Base-by-base conservation (phyloP, 2,797 vertebrate genomes). In the Ctenochaetus hawaiiensis region DNA sequence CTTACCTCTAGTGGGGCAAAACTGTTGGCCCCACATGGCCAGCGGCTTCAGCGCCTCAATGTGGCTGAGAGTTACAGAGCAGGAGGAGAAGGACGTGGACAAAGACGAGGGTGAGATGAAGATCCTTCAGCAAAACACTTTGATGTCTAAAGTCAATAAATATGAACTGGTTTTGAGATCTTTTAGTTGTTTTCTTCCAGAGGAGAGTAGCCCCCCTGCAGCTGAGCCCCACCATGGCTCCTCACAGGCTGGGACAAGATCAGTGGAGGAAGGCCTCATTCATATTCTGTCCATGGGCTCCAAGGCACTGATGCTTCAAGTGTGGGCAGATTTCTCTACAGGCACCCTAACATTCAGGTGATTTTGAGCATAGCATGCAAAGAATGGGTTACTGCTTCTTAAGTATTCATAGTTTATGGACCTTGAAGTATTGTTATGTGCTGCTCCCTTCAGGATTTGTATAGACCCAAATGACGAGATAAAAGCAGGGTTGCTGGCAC, bases 21-120 rank as follows among this genome's bases (percentile, higher is more conserved):
- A 98, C 92, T 99, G 97, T 89, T 99, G 98, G 98, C 98, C 98
- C 0, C 98, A 99, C 78, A 97, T 99, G 96, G 96, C 98, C 0
- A 97, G 96, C 30, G 98, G 98, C 43, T 99, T 99, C 92, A 99
- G 98, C 71, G 90, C 96, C 17, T 97, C 98, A 0, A 86, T 99
- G 72, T 99, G 98, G 98, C 88, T 99, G 72, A 94, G 88, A 68
- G 82, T 96, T 76, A 90, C 95, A 1, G 83, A 85, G 63, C 82
- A 80, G 77, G 88, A 87, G 0, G 94, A 95, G 64, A 89, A 67
- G 3, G 95, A 95, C 1, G 78, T 43, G 9, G 70, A 77, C 54
- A 8, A 75, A 77, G 93, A 93, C 17, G 96, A 91, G 65, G 94
- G 93, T 88, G 95, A 91, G 91, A 94, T 83, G 62, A 41, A 58